Evolutionary conservation across 2,113 vertebrate species (phyloP), one percentile per base, ranked within the genome.

Genomic region (Elgaria multicarinata): DNA sequence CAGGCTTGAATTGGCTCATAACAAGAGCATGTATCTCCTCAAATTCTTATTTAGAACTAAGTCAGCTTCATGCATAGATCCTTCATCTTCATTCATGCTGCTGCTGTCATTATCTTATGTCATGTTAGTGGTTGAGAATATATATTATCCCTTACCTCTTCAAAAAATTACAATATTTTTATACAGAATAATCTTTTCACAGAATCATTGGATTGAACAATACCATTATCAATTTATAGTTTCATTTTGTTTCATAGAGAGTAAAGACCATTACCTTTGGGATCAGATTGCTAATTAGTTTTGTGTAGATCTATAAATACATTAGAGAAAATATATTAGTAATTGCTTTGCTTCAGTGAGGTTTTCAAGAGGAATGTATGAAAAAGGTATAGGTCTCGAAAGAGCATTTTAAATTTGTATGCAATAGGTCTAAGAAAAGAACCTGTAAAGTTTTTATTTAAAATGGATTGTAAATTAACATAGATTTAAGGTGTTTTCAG

Each of bases 241-340:
- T n/a, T 89, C 2, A 83, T 89, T 10, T 92, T 90, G 74, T 71
- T 31, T 36, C 2, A 88, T 20, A 28, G 12, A 46, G 36, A 50
- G 44, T 80, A 22, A 42, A 2, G 66, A 82, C 13, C 74, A 66
- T 1, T 1, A 39, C 0, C 4, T 92, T 81, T 92, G 0, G 5
- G 4, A 90, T 24, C 1, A 5, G 81, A 71, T 20, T 13, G 1
- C 0, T 75, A 10, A 20, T 5, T 74, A 3, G 22, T 76, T 92
- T 90, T 46, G 16, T 89, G 86, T 87, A 83, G 9, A 62, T 92
- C 20, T 12, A 1, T 36, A 72, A 71, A 86, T 87, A 39, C 24
- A 84, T 33, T 24, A n/a, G 20, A 26, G 44, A 76, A 67, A 50
- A 80, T 87, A 6, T 0, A n/a, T 66, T 85, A 66, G 0, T 55